Evolutionary conservation across 1,140 invertebrate genomes (phyloP).

Genomic region (Brachystomella parvula): DNA sequence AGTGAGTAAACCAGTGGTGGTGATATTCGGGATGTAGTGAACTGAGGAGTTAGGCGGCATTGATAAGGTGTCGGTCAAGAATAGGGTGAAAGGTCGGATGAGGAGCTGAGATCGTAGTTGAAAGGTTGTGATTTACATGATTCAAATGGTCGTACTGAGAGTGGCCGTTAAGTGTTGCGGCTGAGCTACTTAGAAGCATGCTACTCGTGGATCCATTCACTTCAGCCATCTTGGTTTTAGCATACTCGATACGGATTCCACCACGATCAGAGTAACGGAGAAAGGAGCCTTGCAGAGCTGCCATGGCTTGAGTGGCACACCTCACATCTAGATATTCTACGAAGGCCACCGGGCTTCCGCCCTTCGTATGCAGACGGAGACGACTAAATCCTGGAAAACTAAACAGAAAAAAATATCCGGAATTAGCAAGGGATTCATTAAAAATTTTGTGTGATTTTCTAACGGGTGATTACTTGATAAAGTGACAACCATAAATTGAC

Average conservation of each 20-base stretch:
- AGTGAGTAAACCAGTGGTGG: neutral
- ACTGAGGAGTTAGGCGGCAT: slow-evolving; percentile 36
- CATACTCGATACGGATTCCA: slow-evolving; percentile 95
- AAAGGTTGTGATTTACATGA: slow-evolving; percentile 36
- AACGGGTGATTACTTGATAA: too few relatives aligned
- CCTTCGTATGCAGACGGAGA: slow-evolving; percentile 92
- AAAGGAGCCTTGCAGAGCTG: slow-evolving; percentile 84
- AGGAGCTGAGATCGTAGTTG: slow-evolving; percentile 29
- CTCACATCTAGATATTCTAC: slow-evolving; percentile 89
- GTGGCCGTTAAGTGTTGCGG: slow-evolving; percentile 35
- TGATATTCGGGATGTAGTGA: too few relatives aligned
- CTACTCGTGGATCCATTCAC: slow-evolving; percentile 32
- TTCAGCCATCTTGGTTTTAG: slow-evolving; percentile 93
- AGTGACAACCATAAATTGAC: too few relatives aligned
- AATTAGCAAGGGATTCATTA: too few relatives aligned
- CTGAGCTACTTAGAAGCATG: slow-evolving; percentile 30
- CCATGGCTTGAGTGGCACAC: slow-evolving; percentile 82
- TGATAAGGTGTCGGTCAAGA: slow-evolving; percentile 33
- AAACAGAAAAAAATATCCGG: slow-evolving; percentile 47
- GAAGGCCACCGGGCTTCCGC: slow-evolving; percentile 86
- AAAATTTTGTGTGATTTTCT: too few relatives aligned
- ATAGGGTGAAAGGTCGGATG: slow-evolving; percentile 25
- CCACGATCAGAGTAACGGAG: slow-evolving; percentile 88
- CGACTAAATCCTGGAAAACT: slow-evolving; percentile 95
- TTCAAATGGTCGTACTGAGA: slow-evolving; percentile 37